Base-by-base conservation (phyloP, 1,140 invertebrate species). In the Bombus pascuorum region DNA sequence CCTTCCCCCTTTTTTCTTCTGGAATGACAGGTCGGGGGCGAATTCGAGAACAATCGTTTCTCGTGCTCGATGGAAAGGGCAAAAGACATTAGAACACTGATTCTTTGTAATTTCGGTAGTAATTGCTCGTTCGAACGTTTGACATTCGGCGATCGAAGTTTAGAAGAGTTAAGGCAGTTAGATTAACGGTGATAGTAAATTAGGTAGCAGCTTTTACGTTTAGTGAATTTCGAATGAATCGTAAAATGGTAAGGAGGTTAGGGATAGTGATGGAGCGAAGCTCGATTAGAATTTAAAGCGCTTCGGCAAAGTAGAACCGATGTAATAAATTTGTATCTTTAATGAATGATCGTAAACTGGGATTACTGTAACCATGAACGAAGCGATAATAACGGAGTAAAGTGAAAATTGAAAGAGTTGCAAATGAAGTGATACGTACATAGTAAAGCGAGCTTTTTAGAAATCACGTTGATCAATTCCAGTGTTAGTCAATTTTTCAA, bases 1-100 rank as follows among this genome's bases (percentile, higher is more conserved):
- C 42, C 59, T 28, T 62, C 65, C 73, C 15, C 13, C 15, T 18
- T 53, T 13, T 22, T 74, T 57, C 32, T 32, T 66, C 42, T 25
- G 32, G 65, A 53, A 42, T 32, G 42, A 25, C 37, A 8, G 42
- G 1, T 47, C 59, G 25, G 15, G 12, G 25, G 8, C 2, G 47
- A 37, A 76, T 77, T 83, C 34, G 28, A 13, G 39, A n/a, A 68
- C 82, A 83, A 83, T 83, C 70, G 39, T 76, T 37, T 65, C 57
- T 42, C 28, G 15, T 8, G 25, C 28, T 3, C 10, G 34, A 37
- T 10, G 57, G 37, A 18, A 12, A 37, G 25, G 28, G 25, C 34
- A 8, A 2, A 22, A 32, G 57, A 18, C 34, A 13, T 25, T 39
- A 25, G 37, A 13, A 65, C 37, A 25, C 37, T 62, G 57, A 65